Base-by-base conservation (phyloP, 2,888 invertebrate species). In the Drosophila emarginata region DNA sequence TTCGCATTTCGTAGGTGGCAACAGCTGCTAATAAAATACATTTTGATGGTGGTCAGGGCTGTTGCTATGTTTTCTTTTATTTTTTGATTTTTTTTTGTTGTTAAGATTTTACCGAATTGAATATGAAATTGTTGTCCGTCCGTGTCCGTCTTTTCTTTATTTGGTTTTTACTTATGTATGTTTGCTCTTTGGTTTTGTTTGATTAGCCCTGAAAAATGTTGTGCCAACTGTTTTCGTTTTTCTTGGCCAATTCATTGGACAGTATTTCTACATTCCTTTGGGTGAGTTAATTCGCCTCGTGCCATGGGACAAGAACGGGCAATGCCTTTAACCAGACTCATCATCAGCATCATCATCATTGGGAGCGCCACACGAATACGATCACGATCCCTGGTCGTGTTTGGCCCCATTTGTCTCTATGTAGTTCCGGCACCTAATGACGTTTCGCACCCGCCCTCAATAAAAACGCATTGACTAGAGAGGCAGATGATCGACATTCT, bases 11-110 rank as follows among this genome's bases (percentile, higher is more conserved):
- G 32, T 64, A 72, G 80, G 67, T 78, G 78, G 78, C 78, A 81
- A 74, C 81, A 83, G 78, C 79, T 87, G 81, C 78, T 72, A 67
- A 72, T 76, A 68, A 76, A 78, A 67, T 65, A 62, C 65, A 73
- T 73, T 83, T 74, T 80, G 85, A 82, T 65, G 79, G 45, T 83
- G 81, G 87, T 83, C 86, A 83, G 78, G 76, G 68, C 62, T 66
- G 40, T 9, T 32, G 9, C 9, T 7, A 4, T 32, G 32, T 7
- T 26, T 5, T 26, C 62, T 32, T 26, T 28, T 39, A 4, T 23
- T 57, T 12, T n/a, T 21, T n/a, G n/a, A n/a, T 32, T 26, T 28
- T 39, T 3, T 23, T 57, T 12, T n/a, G n/a, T 6, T 39, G 62
- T 69, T 62, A 68, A 40, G 11, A 57, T 51, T 50, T 63, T 39